Evolutionary conservation across 2,113 vertebrate species (phyloP), one percentile per base, ranked within the genome.

Genomic region (Oncorhynchus mykiss): DNA sequence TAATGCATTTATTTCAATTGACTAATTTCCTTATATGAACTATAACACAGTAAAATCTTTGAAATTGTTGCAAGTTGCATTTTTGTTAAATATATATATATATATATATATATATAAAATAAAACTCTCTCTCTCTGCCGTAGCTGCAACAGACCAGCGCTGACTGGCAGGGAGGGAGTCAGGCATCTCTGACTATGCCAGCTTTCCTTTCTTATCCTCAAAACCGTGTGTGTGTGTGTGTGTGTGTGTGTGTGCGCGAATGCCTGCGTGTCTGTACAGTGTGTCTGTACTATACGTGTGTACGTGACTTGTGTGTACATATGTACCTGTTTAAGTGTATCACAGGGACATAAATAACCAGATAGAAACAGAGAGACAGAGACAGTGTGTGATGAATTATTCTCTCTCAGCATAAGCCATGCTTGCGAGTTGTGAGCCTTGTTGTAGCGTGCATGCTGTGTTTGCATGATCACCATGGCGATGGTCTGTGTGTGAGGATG

Each of bases 91-190:
- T 8, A 5, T 39, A 39, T 8, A 7, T 1, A 7, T 29, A 8
- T 4, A 29, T 7, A 5, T 34, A 34, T 7, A 6, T 1, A 7
- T 29, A 39, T 4, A 29, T 8, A 39, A 39, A 39, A 8, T 39
- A 7, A 27, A 27, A 27, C 6, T 8, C 20, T 60, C 57, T 29
- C 29, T 1, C 34, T 18, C 67, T 22, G 60, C 72, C 66, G 49
- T n/a, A 9, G 6, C n/a, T 73, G 70, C 16, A 64, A 29, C 62
- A 34, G 62, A 22, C 70, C 67, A 85, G 49, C 39, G 31, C 78
- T 59, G 71, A 69, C 62, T 77, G 39, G 14, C 24, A 64, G 20
- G 49, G 51, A 64, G 20, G 57, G 51, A 20, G 74, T 75, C 65
- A 27, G 27, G 27, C 27, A 27, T 27, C 27, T 27, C 27, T 27